A percentile compares a stretch with the other conserved stretches of the same genome.
Evolutionary conservation across 2,888 invertebrate genomes (phyloP).

Genomic region (Drosophila crucigera): DNA sequence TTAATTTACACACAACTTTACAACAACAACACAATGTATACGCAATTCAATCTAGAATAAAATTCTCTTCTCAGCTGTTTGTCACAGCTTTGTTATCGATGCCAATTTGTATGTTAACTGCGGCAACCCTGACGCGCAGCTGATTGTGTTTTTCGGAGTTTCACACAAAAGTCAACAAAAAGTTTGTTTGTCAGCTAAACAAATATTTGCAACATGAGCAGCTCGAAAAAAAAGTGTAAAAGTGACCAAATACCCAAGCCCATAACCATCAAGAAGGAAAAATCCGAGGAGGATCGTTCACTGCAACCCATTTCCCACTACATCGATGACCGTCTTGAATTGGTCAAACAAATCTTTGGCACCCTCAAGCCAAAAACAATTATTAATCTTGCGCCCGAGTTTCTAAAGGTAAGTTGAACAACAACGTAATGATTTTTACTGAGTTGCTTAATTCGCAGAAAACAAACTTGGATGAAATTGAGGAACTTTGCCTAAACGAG

Average conservation of each 20-base stretch:
- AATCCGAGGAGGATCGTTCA: conserved; percentile 85
- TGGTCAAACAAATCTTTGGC: conserved; percentile 88
- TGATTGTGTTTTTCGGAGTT: conserved; percentile 42
- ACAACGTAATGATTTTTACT: background rate
- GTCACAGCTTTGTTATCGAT: background rate
- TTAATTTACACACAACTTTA: background rate
- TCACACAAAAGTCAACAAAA: conserved; percentile 12
- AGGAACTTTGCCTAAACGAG: conserved; percentile 88
- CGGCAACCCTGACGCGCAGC: conserved; percentile 49
- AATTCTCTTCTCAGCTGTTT: conserved; percentile 40
- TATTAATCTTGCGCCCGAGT: conserved; percentile 87
- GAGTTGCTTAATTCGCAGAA: conserved; percentile 59
- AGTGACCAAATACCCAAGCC: conserved; percentile 82
- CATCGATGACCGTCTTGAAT: conserved; percentile 87
- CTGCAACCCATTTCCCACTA: conserved; percentile 87
- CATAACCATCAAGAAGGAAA: conserved; percentile 83
- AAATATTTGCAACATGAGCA: conserved; percentile 66
- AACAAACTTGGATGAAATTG: conserved; percentile 86
- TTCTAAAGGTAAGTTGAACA: conserved; percentile 81
- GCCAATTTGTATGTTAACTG: too few species aligned
- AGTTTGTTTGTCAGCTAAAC: background rate
- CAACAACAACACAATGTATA: conserved; percentile 18
- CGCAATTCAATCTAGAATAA: conserved; percentile 15
- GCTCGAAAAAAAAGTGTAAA: conserved; percentile 73
- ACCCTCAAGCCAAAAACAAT: conserved; percentile 87